phyloP scores from a whole-genome alignment of 2,797 vertebrate species.

The Mastacembelus armatus region DNA sequence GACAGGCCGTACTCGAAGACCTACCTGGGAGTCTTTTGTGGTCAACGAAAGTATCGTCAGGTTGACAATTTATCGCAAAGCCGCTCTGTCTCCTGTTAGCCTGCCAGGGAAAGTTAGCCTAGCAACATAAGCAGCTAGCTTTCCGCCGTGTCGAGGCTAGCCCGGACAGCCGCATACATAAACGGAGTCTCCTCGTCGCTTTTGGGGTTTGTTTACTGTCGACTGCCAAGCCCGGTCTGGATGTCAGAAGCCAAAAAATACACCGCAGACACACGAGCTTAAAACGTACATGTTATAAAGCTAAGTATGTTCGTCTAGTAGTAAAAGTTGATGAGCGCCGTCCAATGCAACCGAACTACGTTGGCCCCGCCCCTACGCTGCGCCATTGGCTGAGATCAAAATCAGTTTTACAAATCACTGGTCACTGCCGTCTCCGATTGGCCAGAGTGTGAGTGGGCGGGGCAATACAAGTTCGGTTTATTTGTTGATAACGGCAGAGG shows the following conservation, averaged over 20 bases:
- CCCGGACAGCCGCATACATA: constrained; percentile 50
- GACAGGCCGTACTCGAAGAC: background rate
- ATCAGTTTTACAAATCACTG: constrained; percentile 47
- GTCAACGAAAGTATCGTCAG: constrained; percentile 65
- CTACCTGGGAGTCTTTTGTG: constrained; percentile 80
- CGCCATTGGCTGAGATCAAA: constrained; percentile 62
- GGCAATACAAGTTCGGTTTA: background rate
- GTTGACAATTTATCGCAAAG: constrained; percentile 41
- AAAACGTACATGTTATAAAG: background rate
- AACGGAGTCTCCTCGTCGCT: constrained; percentile 68
- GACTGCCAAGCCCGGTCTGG: background rate
- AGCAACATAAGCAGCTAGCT: constrained; percentile 66
- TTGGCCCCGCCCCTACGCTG: constrained; percentile 44
- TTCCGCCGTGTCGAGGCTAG: constrained; percentile 59
- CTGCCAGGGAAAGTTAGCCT: constrained; percentile 68
- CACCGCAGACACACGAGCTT: accelerated
- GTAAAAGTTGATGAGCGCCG: constrained; percentile 78
- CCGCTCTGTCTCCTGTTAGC: constrained; percentile 30
- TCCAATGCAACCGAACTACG: constrained; percentile 71
- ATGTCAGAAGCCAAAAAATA: background rate
- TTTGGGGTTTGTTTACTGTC: constrained; percentile 28
- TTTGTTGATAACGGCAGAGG: constrained; percentile 29
- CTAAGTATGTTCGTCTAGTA: constrained; percentile 55
- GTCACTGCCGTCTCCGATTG: constrained; percentile 32
- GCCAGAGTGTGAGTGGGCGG: constrained; percentile 30